Evolutionary conservation across 2,888 invertebrate species (phyloP).

Genomic region (Apomyelois bistriatella): DNA sequence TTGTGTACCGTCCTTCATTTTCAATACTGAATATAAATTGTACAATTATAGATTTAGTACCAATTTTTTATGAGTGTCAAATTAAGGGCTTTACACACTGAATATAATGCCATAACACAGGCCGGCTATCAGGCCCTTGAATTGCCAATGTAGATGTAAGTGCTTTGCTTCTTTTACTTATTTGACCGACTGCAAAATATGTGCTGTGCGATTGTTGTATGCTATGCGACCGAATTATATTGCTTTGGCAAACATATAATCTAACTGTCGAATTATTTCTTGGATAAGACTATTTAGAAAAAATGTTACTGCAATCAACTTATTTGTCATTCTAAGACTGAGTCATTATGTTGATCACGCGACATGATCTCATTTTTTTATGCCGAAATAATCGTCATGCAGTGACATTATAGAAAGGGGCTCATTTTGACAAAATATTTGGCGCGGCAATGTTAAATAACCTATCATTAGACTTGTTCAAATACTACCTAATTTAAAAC

Average conservation of each 20-base stretch:
- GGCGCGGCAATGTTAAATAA: neutral
- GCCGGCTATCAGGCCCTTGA: neutral
- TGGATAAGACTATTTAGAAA: neutral
- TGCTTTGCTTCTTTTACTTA: constrained; percentile 37
- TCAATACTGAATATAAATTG: constrained; percentile 12
- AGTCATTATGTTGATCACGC: constrained; percentile 6
- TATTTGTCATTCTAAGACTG: neutral
- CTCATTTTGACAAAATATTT: constrained; percentile 1
- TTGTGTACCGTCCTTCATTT: constrained; percentile 10
- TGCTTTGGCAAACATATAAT: neutral
- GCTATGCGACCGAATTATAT: constrained; percentile 28
- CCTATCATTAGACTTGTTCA: neutral
- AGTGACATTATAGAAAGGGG: constrained; percentile 3
- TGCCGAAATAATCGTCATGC: neutral
- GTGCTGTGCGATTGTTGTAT: constrained; percentile 16
- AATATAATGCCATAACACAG: neutral
- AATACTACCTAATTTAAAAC: neutral
- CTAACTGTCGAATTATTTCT: neutral
- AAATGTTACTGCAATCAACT: neutral
- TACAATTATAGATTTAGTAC: constrained; percentile 2
- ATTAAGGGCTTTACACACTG: neutral
- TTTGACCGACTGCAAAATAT: constrained; percentile 23
- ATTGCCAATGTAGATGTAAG: constrained; percentile 56
- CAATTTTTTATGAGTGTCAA: neutral
- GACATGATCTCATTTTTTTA: neutral